Base-by-base conservation (phyloP, 2,797 vertebrate species). In the Cossypha dichroa region DNA sequence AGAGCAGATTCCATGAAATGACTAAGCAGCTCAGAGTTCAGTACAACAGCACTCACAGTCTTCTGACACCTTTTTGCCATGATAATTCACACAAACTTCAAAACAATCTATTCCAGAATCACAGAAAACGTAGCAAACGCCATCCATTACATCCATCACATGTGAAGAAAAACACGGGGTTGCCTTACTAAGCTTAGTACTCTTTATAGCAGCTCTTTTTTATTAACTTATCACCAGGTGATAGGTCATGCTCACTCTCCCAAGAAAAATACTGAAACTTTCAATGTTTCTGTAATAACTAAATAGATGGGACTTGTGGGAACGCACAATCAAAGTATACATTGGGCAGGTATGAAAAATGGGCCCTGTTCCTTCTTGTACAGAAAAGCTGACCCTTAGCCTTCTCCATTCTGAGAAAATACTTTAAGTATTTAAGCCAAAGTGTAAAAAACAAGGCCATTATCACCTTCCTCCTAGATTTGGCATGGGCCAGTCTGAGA, bases 11-110 rank as follows among this genome's bases (percentile, higher is more conserved):
- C 31, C 25, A 25, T 29, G 34, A 84, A 79, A 82, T 93, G 95
- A 91, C 74, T 96, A 96, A 95, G 96, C 88, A 95, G 6, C 26
- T 85, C 21, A 64, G 59, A 89, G 25, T 15, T 49, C 38, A 40
- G 36, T 36, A 26, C 48, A 75, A 66, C 54, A 72, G 56, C 63
- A 74, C 25, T 56, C 49, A 49, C 41, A 93, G 60, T 13, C 63
- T 45, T 59, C 75, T 73, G 31, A 66, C 43, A 49, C 36, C 34
- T 49, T 86, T 69, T 34, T 66, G 41, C 56, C 40, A 48, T 8
- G 10, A 6, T 45, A 73, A 68, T 63, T 82, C 52, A 73, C 33
- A 85, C 55, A 76, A 73, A 28, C 26, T 85, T 87, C 59, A 78
- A 81, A 72, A 40, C 73, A 67, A 26, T 25, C 45, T 70, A 55